Conservation (phyloP, 2,888 invertebrate genomes). For the Andrena dorsata region DNA sequence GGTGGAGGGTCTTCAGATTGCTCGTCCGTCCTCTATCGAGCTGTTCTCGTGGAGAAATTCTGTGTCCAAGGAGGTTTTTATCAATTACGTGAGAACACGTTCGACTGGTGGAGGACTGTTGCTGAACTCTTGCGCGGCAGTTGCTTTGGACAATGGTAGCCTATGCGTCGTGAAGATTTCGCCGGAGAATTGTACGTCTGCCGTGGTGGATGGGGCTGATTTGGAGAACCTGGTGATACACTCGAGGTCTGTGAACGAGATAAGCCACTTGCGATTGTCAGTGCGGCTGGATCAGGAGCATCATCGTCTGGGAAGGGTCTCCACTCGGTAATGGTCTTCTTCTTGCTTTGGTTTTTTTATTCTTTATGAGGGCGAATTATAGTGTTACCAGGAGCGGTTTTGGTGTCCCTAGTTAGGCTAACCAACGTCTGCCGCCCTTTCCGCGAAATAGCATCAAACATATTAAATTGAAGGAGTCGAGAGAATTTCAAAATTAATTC, state of each 20-base stretch:
- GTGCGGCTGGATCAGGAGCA: neutral
- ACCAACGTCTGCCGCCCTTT: too few species aligned
- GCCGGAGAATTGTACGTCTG: slow-evolving; percentile 71
- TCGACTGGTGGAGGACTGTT: slow-evolving; percentile 86
- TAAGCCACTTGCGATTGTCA: slow-evolving; percentile 8
- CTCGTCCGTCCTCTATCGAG: slow-evolving; percentile 85
- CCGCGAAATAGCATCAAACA: too few species aligned
- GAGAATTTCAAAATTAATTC: too few species aligned
- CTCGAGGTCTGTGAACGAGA: neutral
- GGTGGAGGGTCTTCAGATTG: slow-evolving; percentile 83
- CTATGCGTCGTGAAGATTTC: slow-evolving; percentile 71
- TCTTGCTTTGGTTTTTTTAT: neutral
- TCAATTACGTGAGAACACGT: slow-evolving; percentile 82
- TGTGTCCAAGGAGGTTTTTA: slow-evolving; percentile 74
- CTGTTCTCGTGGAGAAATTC: slow-evolving; percentile 82
- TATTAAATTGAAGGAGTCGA: too few species aligned
- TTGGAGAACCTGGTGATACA: slow-evolving; percentile 40
- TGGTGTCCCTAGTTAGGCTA: too few species aligned
- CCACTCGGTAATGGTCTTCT: slow-evolving; percentile 40
- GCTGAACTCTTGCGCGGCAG: slow-evolving; percentile 86
- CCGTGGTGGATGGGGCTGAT: slow-evolving; percentile 63
- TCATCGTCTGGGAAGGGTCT: slow-evolving; percentile 12
- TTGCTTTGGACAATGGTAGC: slow-evolving; percentile 71
- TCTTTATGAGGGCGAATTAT: too few species aligned
- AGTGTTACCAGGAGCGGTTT: too few species aligned